Evolutionary conservation across 2,888 invertebrate species (phyloP).

Genomic region (Esperia sulphurella): DNA sequence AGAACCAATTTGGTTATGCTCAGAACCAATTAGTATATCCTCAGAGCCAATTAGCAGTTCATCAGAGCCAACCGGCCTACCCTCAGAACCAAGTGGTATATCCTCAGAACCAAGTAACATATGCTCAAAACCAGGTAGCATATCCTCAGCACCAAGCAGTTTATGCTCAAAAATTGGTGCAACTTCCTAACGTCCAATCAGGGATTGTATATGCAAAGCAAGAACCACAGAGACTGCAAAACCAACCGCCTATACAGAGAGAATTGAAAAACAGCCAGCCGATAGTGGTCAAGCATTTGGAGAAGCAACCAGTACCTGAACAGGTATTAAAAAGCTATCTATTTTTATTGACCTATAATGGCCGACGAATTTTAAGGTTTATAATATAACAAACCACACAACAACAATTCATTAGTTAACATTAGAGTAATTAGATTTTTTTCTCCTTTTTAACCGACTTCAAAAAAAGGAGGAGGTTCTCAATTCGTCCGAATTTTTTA

Average conservation of each 20-base stretch:
- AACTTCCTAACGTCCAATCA: background rate
- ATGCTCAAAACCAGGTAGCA: slow-evolving; percentile 2
- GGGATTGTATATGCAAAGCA: slow-evolving; percentile 17
- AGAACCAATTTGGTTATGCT: background rate
- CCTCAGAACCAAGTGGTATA: slow-evolving; percentile 1
- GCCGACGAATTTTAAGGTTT: too few species aligned
- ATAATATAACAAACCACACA: too few species aligned
- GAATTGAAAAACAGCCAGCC: slow-evolving; percentile 14
- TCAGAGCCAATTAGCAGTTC: background rate
- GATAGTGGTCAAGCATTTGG: slow-evolving; percentile 19
- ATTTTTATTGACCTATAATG: too few species aligned
- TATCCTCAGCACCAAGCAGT: background rate
- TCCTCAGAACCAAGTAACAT: slow-evolving; percentile 7
- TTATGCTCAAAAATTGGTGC: slow-evolving; percentile 1
- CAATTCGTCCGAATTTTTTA: too few species aligned
- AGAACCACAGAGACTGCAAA: slow-evolving; percentile 5
- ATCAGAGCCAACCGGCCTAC: background rate
- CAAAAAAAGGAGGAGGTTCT: too few species aligned
- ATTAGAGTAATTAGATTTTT: too few species aligned
- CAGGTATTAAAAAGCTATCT: slow-evolving; percentile 12
- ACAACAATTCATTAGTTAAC: too few species aligned
- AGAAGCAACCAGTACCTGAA: slow-evolving; percentile 19
- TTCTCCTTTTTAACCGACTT: too few species aligned
- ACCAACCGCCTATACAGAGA: slow-evolving; percentile 11
- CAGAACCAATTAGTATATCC: background rate